These are phyloP conservation scores for Eclectus roratus DNA, from an alignment of 2,113 vertebrate genomes.

Conservation along the genomic window DNA sequence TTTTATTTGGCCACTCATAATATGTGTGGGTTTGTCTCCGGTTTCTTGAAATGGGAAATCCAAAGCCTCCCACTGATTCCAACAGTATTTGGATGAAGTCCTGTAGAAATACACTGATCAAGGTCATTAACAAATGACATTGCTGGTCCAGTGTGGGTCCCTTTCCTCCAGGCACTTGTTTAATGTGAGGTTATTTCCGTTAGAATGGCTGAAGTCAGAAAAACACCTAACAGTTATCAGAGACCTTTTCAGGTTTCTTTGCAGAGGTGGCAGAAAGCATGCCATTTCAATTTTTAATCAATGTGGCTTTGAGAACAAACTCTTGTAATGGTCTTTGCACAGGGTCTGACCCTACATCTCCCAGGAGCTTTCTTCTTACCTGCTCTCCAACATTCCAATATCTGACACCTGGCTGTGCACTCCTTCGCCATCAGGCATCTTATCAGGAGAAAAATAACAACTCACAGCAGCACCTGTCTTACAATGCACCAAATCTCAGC, in stretches of 20 bases:
- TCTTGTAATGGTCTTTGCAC: not conserved
- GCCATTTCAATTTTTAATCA: not conserved
- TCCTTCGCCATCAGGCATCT: not conserved
- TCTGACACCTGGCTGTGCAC: not conserved
- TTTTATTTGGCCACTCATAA: not conserved
- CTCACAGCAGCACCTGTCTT: not conserved
- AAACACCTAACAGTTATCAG: not conserved
- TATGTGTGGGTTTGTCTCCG: not conserved
- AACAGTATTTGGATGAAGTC: not conserved
- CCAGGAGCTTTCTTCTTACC: not conserved
- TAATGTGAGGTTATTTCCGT: not conserved
- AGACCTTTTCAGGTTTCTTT: slow-evolving; percentile 5
- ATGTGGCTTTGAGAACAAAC: not conserved
- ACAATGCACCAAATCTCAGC: not conserved
- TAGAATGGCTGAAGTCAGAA: not conserved
- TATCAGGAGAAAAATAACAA: not conserved
- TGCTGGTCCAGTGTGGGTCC: not conserved
- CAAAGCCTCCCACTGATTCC: not conserved
- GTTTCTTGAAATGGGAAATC: not conserved
- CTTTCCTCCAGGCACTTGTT: not conserved
- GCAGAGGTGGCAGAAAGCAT: not conserved
- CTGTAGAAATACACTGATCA: not conserved
- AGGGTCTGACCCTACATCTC: not conserved
- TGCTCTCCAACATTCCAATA: not conserved
- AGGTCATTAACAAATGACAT: not conserved